Conservation (phyloP, 2,888 invertebrate genomes). For the Tanytarsus gracilentus region DNA sequence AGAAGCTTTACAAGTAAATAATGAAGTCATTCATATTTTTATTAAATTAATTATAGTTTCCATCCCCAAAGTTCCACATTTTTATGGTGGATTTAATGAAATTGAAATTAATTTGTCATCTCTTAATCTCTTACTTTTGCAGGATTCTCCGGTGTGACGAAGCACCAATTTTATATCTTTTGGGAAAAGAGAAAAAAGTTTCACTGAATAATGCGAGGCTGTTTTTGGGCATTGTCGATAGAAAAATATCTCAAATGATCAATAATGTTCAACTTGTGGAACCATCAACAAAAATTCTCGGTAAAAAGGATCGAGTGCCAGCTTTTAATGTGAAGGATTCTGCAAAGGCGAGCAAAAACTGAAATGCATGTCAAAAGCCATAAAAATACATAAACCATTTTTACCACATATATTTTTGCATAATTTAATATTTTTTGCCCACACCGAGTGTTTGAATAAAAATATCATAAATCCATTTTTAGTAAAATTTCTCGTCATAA, state of each 20-base stretch:
- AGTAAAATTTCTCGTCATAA: background rate
- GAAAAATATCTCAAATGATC: constrained; percentile 46
- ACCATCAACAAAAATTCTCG: constrained; percentile 39
- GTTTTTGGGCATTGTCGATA: constrained; percentile 73
- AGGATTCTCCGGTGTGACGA: constrained; percentile 63
- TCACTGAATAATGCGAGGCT: constrained; percentile 68
- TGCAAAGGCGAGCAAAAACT: constrained; percentile 33
- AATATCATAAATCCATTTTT: background rate
- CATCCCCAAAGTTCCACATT: background rate
- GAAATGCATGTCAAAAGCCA: background rate
- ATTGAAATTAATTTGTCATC: constrained; percentile 16
- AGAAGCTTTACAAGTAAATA: constrained; percentile 27
- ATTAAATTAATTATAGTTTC: no score
- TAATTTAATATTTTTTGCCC: background rate
- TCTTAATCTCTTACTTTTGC: constrained; percentile 37
- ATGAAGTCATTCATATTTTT: background rate
- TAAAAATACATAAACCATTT: background rate
- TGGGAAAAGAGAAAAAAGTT: constrained; percentile 64
- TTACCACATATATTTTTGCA: background rate
- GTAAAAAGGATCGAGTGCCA: constrained; percentile 41
- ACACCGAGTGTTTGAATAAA: no score
- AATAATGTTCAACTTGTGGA: constrained; percentile 39
- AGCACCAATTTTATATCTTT: constrained; percentile 58
- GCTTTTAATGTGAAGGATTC: constrained; percentile 43
- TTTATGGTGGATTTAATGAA: constrained; percentile 10